phyloP scores from a whole-genome alignment of 2,888 invertebrate species.

The Meliscaeva auricollis region DNA sequence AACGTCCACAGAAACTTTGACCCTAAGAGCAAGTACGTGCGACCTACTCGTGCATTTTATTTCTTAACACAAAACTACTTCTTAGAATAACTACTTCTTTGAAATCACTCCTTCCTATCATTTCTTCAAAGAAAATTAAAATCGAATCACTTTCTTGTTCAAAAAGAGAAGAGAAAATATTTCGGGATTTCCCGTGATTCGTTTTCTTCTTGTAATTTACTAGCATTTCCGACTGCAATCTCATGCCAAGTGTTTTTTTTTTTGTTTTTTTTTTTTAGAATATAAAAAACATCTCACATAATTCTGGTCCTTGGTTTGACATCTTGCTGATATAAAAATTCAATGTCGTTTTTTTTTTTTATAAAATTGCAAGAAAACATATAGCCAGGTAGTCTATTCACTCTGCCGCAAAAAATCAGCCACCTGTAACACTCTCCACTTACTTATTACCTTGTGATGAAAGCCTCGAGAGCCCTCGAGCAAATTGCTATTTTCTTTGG shows the following conservation, averaged over 20 bases:
- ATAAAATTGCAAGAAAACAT: constrained; percentile 6
- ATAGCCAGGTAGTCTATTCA: constrained; percentile 11
- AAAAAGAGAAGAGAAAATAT: not conserved
- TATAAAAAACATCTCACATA: constrained; percentile 11
- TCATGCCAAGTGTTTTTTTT: not conserved
- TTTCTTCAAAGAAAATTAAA: not conserved
- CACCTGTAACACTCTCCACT: constrained; percentile 36
- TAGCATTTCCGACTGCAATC: constrained; percentile 3
- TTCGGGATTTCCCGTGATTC: constrained; percentile 1
- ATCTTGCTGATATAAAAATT: constrained; percentile 25
- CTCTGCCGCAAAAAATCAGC: constrained; percentile 21
- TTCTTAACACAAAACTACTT: no score
- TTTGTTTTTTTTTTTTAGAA: no score
- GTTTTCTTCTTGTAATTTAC: not conserved
- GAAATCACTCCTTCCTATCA: no score
- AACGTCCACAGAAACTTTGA: no score
- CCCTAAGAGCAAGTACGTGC: no score
- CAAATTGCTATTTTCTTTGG: constrained; percentile 39
- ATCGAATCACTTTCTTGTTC: not conserved
- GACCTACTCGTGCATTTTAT: no score
- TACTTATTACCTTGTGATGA: constrained; percentile 31
- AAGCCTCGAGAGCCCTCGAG: constrained; percentile 28
- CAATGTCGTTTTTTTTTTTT: constrained; percentile 29
- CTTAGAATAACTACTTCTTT: no score
- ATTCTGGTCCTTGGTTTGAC: constrained; percentile 9